Base-by-base conservation (phyloP, 2,888 invertebrate genomes). In the Lumbricus terrestris region DNA sequence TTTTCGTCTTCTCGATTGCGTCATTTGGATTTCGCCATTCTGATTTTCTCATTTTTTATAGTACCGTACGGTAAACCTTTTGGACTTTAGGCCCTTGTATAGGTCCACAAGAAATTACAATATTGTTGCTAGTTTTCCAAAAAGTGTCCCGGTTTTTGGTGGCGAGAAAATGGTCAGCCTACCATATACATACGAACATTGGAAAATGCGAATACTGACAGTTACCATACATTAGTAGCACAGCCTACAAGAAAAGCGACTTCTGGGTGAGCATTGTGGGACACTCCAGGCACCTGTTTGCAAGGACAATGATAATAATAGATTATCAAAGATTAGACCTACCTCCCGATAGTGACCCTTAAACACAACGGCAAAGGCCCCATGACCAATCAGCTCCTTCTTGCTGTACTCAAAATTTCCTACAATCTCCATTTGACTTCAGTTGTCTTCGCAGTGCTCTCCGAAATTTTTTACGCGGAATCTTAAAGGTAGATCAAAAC, bases 361-460 rank as follows among this genome's bases (percentile, higher is more conserved):
- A 96, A 97, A 99, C 94, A 99, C 99, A 95, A 99, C 98, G 92
- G 99, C 99, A 96, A 99, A 99, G 93, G 99, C 99, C 94, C 99
- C 99, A 96, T 99, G 99, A 92, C 99, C 99, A 94, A 99, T 97
- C 94, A 99, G 96, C 95, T 99, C 99, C 96, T 98, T 98, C 95
- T 97, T 97, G 95, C 97, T 97, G 96, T 98, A 99, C 95, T 99
- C 98, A 96, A 97, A 99, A 95, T 98, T 98, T 93, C 99, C 99
- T 93, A 99, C 97, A 93, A 96, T 96, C 96, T 98, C 98, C 97
- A 69, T 69, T n/a, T 29, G n/a, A 69, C 29, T 69, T 69, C 13
- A 69, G 69, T 69, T 1, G n/a, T n/a, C 69, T 69, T n/a, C n/a
- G 54, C 29, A 54, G 54, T 54, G 54, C n/a, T 69, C 2, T 69